These are phyloP conservation scores for Chlorodrepanis virens DNA, from an alignment of 2,113 vertebrate species.

Conservation along the genomic window DNA sequence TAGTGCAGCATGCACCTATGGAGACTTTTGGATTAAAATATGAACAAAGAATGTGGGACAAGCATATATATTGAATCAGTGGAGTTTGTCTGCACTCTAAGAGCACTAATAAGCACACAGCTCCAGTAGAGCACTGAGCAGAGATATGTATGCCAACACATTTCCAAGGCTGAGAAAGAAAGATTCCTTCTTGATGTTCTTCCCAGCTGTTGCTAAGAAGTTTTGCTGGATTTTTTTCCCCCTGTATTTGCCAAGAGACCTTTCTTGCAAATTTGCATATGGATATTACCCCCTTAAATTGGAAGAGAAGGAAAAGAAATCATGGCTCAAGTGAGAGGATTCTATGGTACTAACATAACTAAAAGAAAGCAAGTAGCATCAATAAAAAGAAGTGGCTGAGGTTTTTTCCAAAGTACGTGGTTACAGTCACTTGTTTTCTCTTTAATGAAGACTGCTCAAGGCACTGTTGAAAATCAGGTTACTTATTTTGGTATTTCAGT, in stretches of 20 bases:
- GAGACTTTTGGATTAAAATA: background rate
- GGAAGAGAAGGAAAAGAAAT: background rate
- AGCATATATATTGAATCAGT: background rate
- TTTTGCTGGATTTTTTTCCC: background rate
- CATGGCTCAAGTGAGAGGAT: background rate
- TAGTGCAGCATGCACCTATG: background rate
- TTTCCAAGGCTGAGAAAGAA: slow-evolving; percentile 39
- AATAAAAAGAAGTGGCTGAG: background rate
- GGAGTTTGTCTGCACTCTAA: background rate
- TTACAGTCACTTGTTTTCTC: background rate
- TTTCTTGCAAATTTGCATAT: slow-evolving; percentile 3
- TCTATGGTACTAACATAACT: background rate
- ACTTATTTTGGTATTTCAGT: background rate
- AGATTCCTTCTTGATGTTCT: slow-evolving; percentile 18
- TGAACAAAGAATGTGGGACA: background rate
- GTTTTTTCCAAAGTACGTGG: background rate
- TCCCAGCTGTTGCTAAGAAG: slow-evolving; percentile 52
- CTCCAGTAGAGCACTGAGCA: background rate
- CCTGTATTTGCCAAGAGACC: background rate
- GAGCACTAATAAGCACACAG: background rate
- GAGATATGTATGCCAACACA: background rate
- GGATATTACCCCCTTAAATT: background rate
- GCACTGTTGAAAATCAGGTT: background rate
- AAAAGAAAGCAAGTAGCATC: background rate
- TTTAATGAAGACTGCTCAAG: background rate